These are phyloP conservation scores for Labrus mixtus DNA, from an alignment of 2,113 vertebrate genomes.

Conservation along the genomic window DNA sequence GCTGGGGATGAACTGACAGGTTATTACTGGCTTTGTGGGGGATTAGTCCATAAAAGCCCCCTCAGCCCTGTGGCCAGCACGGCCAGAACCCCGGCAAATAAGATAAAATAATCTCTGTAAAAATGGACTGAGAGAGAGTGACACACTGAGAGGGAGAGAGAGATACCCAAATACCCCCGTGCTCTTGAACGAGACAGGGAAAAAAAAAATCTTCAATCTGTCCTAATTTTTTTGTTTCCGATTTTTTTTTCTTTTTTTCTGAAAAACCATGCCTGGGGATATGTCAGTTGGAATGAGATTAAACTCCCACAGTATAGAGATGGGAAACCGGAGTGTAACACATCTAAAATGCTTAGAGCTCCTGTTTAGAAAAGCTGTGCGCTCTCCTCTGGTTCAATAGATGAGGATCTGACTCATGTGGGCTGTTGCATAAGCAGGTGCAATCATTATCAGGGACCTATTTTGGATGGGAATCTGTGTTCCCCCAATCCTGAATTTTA, in stretches of 20 bases:
- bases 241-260: slow-evolving; percentile 42
- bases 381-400: slow-evolving; percentile 73
- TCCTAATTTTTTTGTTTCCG: slow-evolving; percentile 78
- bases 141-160: slow-evolving; percentile 42
- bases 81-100: slow-evolving; percentile 77
- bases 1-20: slow-evolving; percentile 84
- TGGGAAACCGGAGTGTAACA: slow-evolving; percentile 72
- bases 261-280: slow-evolving; percentile 72
- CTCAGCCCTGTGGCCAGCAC: slow-evolving; percentile 73
- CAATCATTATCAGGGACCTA: slow-evolving; percentile 69
- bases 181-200: slow-evolving; percentile 31
- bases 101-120: slow-evolving; percentile 83
- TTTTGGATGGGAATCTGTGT: slow-evolving; percentile 45
- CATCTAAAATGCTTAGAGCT: slow-evolving; percentile 78
- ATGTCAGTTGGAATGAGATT: slow-evolving; percentile 83
- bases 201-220: slow-evolving; percentile 68
- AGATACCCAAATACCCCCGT: slow-evolving; percentile 52
- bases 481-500: slow-evolving; percentile 21
- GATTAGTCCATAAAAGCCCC: slow-evolving; percentile 86
- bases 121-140: slow-evolving; percentile 63
- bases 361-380: slow-evolving; percentile 69
- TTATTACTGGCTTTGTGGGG: slow-evolving; percentile 86
- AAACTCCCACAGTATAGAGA: slow-evolving; percentile 81
- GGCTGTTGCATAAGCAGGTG: slow-evolving; percentile 75
- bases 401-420: slow-evolving; percentile 78